Base-by-base conservation (phyloP, 2,113 vertebrate species). In the Delphinus delphis region DNA sequence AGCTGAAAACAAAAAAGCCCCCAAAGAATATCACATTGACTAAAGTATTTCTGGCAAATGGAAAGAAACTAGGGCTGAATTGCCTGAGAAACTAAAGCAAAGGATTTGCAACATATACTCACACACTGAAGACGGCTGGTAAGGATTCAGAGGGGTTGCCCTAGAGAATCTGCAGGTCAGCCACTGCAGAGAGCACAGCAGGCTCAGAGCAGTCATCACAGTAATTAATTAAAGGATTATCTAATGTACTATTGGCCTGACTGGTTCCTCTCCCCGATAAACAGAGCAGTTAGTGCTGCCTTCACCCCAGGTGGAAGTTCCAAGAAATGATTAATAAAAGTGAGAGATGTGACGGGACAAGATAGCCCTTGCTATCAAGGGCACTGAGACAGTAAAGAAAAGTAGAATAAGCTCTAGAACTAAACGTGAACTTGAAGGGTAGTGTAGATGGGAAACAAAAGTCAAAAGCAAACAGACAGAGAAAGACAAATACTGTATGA, bases 31-130 rank as follows among this genome's bases (percentile, higher is more conserved):
- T 6, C 8, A 53, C 63, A 80, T 50, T 90, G 84, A 90, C 11
- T 91, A 58, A 96, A 91, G 33, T 25, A 73, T 23, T 73, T 73
- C 28, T 47, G 21, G 81, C 60, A 88, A 96, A 71, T 14, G 71
- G 50, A 88, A 96, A 83, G 53, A 83, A 96, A 96, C 79, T 11
- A 71, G 77, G 6, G 82, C 14, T 60, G 70, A n/a, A 67, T 41
- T 36, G 44, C 10, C 82, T 81, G 82, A 82, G 73, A 96, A 96
- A 76, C 23, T 63, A 95, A 83, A 38, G 76, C 77, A 90, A 93
- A 91, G 50, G 21, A 25, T 79, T 79, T 68, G 23, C 38, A 80
- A 38, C 23, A 44, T 18, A n/a, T 50, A 50, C 28, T 55, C 60
- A 50, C 20, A 38, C 8, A 8, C 12, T 28, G 44, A 33, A 5